Evolutionary conservation across 2,888 invertebrate species (phyloP), one percentile per base, ranked within the genome.

Genomic region (Ptilodon capucinus): DNA sequence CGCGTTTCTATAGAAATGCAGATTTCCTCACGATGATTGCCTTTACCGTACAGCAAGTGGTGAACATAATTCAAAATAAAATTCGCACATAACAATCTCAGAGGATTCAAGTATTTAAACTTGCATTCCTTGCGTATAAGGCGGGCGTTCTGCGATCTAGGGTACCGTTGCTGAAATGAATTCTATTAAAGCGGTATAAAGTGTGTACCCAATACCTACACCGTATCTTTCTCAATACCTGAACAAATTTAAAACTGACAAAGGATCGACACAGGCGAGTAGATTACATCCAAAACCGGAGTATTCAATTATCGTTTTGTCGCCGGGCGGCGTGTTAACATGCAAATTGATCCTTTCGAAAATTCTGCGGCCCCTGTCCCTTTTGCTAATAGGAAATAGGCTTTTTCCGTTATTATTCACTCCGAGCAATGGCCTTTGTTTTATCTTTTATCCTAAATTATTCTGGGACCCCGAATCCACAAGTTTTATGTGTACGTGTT

Each of bases 271-370:
- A 60, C 64, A 67, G 60, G 60, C 55, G 72, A 76, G 76, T 75
- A 73, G 75, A 79, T 81, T 81, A 79, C 79, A 75, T 65, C 56
- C 64, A 70, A 76, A 73, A 68, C 65, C 68, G 63, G 71, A 69
- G 69, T 71, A 82, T 85, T 86, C 84, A 85, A 86, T 86, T 84
- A 85, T 77, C 68, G 68, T 67, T 76, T 79, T 79, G 79, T 78
- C 68, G 68, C 40, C 54, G 53, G n/a, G 60, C 56, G 48, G 60
- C 66, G 72, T 78, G 85, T 86, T 86, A 84, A 84, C 85, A 88
- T 88, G 86, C 76, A 87, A 88, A 88, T 88, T 82, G 78, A 74
- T 63, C 75, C 77, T 74, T 79, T 80, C 75, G 76, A 80, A 84
- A 79, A 78, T 82, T 81, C 76, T 68, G 77, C 69, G 78, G 75